These are phyloP conservation scores for Mythimna albipuncta DNA, from an alignment of 2,888 invertebrate genomes.

Conservation along the genomic window DNA sequence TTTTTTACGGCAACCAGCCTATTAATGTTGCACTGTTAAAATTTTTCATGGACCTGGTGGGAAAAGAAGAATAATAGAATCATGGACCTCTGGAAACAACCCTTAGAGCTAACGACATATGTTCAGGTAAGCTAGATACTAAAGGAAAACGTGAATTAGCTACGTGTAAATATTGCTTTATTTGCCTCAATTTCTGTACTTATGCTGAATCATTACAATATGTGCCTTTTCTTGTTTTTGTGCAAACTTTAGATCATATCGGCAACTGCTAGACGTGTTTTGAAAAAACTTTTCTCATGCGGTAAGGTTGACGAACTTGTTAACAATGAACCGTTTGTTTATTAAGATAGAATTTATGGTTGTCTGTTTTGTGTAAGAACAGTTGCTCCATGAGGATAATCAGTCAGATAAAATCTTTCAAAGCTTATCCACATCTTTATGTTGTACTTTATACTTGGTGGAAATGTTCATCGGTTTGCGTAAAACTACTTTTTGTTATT, in stretches of 20 bases:
- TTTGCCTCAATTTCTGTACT: constrained; percentile 37
- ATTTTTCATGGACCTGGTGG: too few species aligned
- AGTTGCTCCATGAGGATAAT: too few species aligned
- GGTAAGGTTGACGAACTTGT: constrained; percentile 49
- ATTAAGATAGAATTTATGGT: background rate
- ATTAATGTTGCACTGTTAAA: too few species aligned
- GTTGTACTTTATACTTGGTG: too few species aligned
- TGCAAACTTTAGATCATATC: constrained; percentile 49
- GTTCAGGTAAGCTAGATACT: constrained; percentile 5
- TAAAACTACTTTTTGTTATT: too few species aligned
- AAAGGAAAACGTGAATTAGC: constrained; percentile 32
- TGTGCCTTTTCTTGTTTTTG: constrained; percentile 49
- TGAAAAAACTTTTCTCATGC: constrained; percentile 33
- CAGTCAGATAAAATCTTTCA: too few species aligned
- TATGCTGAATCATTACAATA: constrained; percentile 54
- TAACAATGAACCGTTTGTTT: constrained; percentile 29
- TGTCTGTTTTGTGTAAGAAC: too few species aligned
- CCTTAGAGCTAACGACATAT: constrained; percentile 6
- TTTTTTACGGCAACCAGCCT: too few species aligned
- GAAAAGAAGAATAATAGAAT: too few species aligned
- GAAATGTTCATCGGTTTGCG: too few species aligned
- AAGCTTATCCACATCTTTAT: too few species aligned
- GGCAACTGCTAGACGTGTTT: constrained; percentile 25
- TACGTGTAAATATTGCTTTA: constrained; percentile 37
- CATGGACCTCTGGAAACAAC: too few species aligned